phyloP scores from a whole-genome alignment of 2,797 vertebrate species.

The Paedocypris micromegethes region DNA sequence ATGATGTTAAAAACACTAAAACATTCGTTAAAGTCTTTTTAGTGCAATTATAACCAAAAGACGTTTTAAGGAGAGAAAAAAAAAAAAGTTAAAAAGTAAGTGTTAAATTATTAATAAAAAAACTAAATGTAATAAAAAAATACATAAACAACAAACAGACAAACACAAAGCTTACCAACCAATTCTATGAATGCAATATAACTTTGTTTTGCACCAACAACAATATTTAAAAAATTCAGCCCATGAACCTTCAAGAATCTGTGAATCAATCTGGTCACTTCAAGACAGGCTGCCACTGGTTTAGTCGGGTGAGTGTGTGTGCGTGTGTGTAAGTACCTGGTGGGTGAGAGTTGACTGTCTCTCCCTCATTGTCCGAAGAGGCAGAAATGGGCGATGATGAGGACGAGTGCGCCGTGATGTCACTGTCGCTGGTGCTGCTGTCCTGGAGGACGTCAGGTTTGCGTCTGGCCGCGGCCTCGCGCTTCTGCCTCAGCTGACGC shows the following conservation, averaged over 20 bases:
- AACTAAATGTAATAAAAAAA: too few relatives aligned
- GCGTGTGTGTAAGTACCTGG: conserved; percentile 77
- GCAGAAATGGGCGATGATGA: conserved; percentile 71
- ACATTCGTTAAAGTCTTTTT: too few relatives aligned
- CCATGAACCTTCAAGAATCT: background rate
- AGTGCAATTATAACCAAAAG: too few relatives aligned
- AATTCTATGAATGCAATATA: too few relatives aligned
- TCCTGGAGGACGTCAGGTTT: conserved; percentile 98
- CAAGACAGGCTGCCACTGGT: background rate
- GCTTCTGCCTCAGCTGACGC: conserved; percentile 89
- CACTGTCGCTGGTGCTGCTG: conserved; percentile 98
- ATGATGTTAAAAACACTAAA: too few relatives aligned
- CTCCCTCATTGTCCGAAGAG: conserved; percentile 80
- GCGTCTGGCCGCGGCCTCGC: conserved; percentile 92
- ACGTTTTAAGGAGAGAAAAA: too few relatives aligned
- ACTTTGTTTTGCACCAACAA: too few relatives aligned
- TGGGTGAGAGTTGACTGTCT: conserved; percentile 96
- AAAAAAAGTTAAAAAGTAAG: too few relatives aligned
- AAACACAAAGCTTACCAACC: too few relatives aligned
- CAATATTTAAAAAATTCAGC: too few relatives aligned
- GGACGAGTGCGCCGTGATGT: conserved; percentile 93
- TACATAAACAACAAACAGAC: too few relatives aligned
- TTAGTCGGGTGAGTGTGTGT: background rate
- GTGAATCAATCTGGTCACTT: conserved; percentile 1
- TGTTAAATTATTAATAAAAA: too few relatives aligned